Conservation (phyloP, 2,797 vertebrate species). For the Gouania willdenowi region DNA sequence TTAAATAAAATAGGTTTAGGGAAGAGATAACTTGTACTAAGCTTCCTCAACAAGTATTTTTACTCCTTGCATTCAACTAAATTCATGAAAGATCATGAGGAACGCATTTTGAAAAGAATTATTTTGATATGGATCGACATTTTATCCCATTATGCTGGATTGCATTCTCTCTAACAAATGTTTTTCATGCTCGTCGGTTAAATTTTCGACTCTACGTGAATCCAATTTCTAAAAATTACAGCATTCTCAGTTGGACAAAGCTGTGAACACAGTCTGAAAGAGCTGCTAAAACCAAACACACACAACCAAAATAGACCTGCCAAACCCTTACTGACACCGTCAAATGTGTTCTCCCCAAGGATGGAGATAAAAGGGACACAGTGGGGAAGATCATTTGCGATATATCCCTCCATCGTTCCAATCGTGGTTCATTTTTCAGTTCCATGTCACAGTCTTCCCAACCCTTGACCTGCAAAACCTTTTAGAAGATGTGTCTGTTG, state of each 20-base stretch:
- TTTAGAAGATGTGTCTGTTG: conserved; percentile 48
- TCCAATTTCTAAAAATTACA: conserved; percentile 1
- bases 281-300: conserved; percentile 26
- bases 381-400: conserved; percentile 40
- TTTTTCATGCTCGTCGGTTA: no score
- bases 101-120: no score
- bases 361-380: conserved; percentile 24
- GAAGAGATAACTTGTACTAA: no score
- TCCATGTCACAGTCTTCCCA: conserved; percentile 72
- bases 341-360: conserved; percentile 28
- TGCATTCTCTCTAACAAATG: no score
- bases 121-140: no score
- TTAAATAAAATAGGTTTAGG: no score
- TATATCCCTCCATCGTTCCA: not conserved
- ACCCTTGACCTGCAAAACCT: conserved; percentile 78
- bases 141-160: no score
- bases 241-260: not conserved
- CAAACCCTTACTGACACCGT: conserved; percentile 35
- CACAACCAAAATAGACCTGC: conserved; percentile 18
- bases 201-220: not conserved
- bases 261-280: not conserved
- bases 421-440: conserved; percentile 45
- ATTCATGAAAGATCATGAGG: no score
- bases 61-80: no score
- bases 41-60: no score